Percentiles rank a stretch among this genome's conserved stretches.
Conservation (phyloP, 2,888 invertebrate genomes). For the Pocota personata region DNA sequence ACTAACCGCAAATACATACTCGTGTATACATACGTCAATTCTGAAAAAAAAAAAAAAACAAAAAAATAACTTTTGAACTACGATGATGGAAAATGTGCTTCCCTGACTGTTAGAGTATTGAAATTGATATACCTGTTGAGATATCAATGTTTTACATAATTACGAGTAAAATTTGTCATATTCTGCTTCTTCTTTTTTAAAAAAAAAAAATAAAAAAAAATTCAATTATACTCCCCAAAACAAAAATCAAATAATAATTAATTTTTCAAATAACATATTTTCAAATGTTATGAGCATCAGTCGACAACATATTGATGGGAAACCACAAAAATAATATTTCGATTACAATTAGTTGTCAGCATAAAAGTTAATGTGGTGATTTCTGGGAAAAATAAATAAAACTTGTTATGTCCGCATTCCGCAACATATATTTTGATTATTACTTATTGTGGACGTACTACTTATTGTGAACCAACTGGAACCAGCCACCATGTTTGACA, state of each 20-base stretch:
- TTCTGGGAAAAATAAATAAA: not conserved
- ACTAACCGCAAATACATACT: constrained; percentile 25
- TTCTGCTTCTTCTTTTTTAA: not conserved
- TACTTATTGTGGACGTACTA: too few relatives aligned
- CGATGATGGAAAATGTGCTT: not conserved
- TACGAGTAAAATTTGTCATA: constrained; percentile 13
- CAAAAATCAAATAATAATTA: constrained; percentile 36
- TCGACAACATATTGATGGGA: constrained; percentile 12
- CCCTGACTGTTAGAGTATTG: constrained; percentile 13
- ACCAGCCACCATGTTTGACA: too few relatives aligned
- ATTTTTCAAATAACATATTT: not conserved
- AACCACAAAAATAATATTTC: constrained; percentile 17
- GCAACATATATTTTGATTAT: too few relatives aligned
- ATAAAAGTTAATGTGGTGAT: not conserved
- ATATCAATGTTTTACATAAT: constrained; percentile 11
- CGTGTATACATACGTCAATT: not conserved
- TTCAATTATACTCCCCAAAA: constrained; percentile 3
- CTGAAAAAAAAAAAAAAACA: not conserved
- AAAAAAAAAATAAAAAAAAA: not conserved
- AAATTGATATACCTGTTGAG: too few relatives aligned
- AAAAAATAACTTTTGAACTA: too few relatives aligned
- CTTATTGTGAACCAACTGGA: too few relatives aligned
- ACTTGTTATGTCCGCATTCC: too few relatives aligned
- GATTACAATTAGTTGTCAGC: constrained; percentile 23
- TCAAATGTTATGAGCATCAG: not conserved